Evolutionary conservation across 2,888 invertebrate genomes (phyloP), one percentile per base, ranked within the genome.

Genomic region (Chymomyza amoena): DNA sequence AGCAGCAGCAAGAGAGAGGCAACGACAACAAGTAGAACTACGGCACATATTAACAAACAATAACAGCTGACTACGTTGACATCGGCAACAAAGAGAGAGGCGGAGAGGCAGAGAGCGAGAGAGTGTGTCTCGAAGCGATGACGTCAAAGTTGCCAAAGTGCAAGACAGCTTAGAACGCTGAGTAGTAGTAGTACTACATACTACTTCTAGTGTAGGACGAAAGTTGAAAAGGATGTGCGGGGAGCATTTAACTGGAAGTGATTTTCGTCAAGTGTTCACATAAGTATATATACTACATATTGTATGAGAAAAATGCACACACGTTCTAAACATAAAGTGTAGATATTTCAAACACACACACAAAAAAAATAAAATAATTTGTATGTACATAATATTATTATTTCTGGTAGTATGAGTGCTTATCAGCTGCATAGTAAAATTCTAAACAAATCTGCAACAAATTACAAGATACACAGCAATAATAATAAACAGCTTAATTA

Each of bases 71-170:
- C 20, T 57, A 66, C 54, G 59, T 59, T 20, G 50, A 78, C 25
- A 36, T 18, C 16, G 65, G 61, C 69, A 28, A 56, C 39, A 36
- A 60, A 59, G 45, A 13, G 13, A 16, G 51, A 32, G n/a, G n/a
- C n/a, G n/a, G n/a, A n/a, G n/a, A n/a, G n/a, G n/a, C n/a, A n/a
- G 45, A 28, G 39, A 15, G 39, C 32, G n/a, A 32, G 60, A 13
- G 32, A 60, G 39, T 16, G 39, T n/a, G 18, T 10, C 18, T 56
- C 18, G 18, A 16, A 3, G 56, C 18, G 4, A 5, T 56, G 20
- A 70, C 25, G 67, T 70, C 65, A 81, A 84, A 84, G 75, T 84
- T 75, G 68, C 84, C 75, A 77, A 73, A 81, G 70, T 75, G 77
- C 80, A 73, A 66, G 60, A 18, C 64, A 67, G 20, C 54, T 54